Evolutionary conservation across 2,888 invertebrate genomes (phyloP), one percentile per base, ranked within the genome.

Genomic region (Liopterus haemorrhoidalis): DNA sequence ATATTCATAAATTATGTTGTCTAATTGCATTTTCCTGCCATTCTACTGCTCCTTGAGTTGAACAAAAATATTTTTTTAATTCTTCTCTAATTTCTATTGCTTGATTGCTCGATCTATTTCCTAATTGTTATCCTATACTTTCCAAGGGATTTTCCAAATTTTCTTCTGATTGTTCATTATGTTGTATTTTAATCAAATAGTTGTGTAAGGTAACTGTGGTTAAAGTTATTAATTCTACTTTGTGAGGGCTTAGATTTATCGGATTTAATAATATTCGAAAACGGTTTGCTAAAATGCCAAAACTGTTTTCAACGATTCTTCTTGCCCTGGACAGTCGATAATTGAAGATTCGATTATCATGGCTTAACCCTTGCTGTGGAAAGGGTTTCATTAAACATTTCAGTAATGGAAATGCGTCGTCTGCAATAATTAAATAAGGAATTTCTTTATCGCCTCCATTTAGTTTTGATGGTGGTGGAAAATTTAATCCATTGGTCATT

Each of bases 281-380:
- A 36, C 36, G 20, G 11, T 55, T 56, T n/a, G 54, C 51, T 11
- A 52, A 21, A 35, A 52, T 52, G 28, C 47, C 52, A 45, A 45
- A 49, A 11, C 37, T 48, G 32, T 54, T 57, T 48, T 56, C 54
- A 32, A 56, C 46, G 20, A 22, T 27, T 11, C 53, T 50, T 41
- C 59, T 36, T 27, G 58, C 54, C 49, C 59, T 54, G 5, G 33
- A 44, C 24, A 48, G 21, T 22, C 48, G 14, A 39, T 48, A 48
- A 28, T 48, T 48, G 27, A 38, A 48, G 12, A 45, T 37, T 14
- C 27, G 37, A 38, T 35, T 20, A 46, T 33, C 21, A 24, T 39
- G n/a, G 18, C 15, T 9, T 21, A 44, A 19, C 16, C 30, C 33
- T 32, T 39, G 21, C 12, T 16, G 4, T 16, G 38, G 38, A 38